A percentile compares a stretch with the other conserved stretches of the same genome.
These are phyloP conservation scores for Aphrophora alni DNA, from an alignment of 2,888 invertebrate species.

Conservation along the genomic window DNA sequence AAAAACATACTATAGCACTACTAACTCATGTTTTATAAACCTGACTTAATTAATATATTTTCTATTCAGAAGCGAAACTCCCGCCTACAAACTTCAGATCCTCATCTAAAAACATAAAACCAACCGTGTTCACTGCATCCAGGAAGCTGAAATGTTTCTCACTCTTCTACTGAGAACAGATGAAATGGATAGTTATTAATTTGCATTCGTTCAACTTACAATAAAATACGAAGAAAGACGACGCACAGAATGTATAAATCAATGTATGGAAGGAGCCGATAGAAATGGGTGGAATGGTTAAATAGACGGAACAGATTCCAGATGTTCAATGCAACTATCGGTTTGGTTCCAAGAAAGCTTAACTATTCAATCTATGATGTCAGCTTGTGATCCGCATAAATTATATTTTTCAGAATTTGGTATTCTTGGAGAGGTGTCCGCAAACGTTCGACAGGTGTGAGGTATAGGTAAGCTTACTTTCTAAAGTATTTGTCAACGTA, in stretches of 20 bases:
- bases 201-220: not conserved
- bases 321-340: not conserved
- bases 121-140: too few species aligned
- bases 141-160: too few species aligned
- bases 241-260: not conserved
- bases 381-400: not conserved
- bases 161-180: too few species aligned
- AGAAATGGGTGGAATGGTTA: not conserved
- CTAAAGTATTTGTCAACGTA: not conserved
- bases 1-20: too few species aligned
- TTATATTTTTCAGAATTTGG: not conserved
- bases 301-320: not conserved
- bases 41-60: too few species aligned
- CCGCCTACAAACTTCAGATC: too few species aligned
- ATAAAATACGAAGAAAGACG: not conserved
- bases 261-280: not conserved
- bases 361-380: not conserved
- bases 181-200: not conserved
- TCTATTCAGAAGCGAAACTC: too few species aligned
- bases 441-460: not conserved
- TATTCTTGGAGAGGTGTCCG: not conserved
- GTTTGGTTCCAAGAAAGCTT: not conserved
- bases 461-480: not conserved
- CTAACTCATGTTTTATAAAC: too few species aligned
- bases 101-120: too few species aligned